phyloP scores from a whole-genome alignment of 2,113 vertebrate species.

The Myotis yumanensis region DNA sequence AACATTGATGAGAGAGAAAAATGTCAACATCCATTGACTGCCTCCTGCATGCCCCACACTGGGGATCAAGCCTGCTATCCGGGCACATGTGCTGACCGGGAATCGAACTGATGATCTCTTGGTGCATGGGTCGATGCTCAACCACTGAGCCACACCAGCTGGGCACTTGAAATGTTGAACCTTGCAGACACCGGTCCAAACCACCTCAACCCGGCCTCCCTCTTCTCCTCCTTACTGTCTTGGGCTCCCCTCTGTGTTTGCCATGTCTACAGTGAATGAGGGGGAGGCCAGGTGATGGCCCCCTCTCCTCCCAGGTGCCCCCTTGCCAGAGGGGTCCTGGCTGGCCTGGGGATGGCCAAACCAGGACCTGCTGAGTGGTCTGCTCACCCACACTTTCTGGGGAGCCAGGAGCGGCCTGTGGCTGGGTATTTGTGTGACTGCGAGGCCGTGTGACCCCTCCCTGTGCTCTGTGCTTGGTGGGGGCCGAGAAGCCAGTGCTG shows the following conservation, averaged over 20 bases:
- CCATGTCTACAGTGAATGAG: neutral
- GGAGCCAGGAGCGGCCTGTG: neutral
- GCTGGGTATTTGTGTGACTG: neutral
- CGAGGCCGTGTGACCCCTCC: fast-evolving
- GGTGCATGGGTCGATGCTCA: too few relatives aligned
- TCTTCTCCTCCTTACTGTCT: too few relatives aligned
- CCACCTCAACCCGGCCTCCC: too few relatives aligned
- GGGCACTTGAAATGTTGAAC: neutral
- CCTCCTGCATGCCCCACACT: too few relatives aligned
- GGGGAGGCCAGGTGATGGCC: neutral
- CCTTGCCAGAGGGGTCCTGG: neutral
- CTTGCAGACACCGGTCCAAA: neutral
- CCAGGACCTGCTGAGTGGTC: too few relatives aligned
- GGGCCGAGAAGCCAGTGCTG: neutral
- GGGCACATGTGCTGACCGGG: too few relatives aligned
- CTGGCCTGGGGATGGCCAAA: neutral
- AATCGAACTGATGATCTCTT: too few relatives aligned
- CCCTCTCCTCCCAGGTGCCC: neutral
- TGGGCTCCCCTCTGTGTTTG: fast-evolving
- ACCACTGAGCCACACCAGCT: too few relatives aligned
- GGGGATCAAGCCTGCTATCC: too few relatives aligned
- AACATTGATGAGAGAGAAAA: too few relatives aligned
- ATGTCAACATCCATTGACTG: too few relatives aligned
- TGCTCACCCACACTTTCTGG: too few relatives aligned
- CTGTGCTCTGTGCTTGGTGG: fast-evolving